Percentiles rank a stretch among this genome's conserved stretches.
Conservation (phyloP, 2,888 invertebrate genomes). For the Pachymerium ferrugineum region DNA sequence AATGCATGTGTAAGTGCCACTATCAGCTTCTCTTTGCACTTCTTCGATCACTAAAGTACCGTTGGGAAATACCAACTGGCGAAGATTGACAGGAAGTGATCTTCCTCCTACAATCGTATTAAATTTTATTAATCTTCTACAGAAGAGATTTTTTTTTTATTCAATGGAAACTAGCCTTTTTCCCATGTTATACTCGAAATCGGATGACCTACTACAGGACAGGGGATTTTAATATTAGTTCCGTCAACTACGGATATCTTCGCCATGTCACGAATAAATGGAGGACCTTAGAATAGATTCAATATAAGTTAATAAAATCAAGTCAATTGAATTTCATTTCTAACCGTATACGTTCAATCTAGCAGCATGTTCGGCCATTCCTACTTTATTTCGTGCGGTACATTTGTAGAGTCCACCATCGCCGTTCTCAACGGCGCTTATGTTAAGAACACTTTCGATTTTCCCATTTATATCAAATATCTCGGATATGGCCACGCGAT, state of each 20-base stretch:
- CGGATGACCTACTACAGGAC: constrained; percentile 91
- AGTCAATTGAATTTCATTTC: neutral
- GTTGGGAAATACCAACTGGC: constrained; percentile 88
- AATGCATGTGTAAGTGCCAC: constrained; percentile 89
- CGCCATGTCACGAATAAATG: constrained; percentile 85
- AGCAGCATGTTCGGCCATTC: constrained; percentile 75
- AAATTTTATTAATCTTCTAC: neutral
- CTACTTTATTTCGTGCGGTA: constrained; percentile 57
- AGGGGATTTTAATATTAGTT: constrained; percentile 71
- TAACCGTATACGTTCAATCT: constrained; percentile 79
- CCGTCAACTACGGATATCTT: constrained; percentile 89
- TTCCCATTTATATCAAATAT: constrained; percentile 30
- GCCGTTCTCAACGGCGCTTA: constrained; percentile 81
- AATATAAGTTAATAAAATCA: constrained; percentile 3
- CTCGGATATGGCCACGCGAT: constrained; percentile 14
- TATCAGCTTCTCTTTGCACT: constrained; percentile 85
- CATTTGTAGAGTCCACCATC: constrained; percentile 88
- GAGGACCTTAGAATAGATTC: constrained; percentile 49
- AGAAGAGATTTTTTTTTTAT: neutral
- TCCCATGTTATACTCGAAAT: constrained; percentile 92
- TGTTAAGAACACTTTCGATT: constrained; percentile 57
- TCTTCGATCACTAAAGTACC: constrained; percentile 91
- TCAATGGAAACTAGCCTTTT: constrained; percentile 57
- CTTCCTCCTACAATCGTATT: constrained; percentile 58
- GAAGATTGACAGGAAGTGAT: constrained; percentile 84